Evolutionary conservation across 2,797 vertebrate genomes (phyloP).

Genomic region (Lateolabrax maculatus): DNA sequence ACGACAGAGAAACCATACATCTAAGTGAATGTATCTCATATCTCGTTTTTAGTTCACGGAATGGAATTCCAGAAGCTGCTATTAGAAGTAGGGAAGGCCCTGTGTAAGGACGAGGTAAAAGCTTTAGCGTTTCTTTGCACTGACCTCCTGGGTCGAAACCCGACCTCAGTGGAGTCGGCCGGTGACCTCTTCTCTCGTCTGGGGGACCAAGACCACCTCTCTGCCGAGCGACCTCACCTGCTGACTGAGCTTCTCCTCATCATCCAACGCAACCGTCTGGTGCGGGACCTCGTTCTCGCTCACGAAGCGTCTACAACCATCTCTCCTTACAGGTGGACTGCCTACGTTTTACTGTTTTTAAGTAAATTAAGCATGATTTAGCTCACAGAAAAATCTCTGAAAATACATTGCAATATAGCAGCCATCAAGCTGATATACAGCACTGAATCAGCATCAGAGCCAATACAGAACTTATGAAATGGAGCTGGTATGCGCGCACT

Average conservation of each 20-base stretch:
- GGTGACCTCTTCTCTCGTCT: conserved; percentile 73
- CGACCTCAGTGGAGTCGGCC: conserved; percentile 37
- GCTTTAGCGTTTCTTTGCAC: conserved; percentile 82
- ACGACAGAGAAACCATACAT: neutral
- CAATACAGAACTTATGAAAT: neutral
- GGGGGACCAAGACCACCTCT: conserved; percentile 54
- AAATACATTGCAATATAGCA: neutral
- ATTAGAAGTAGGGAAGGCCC: conserved; percentile 45
- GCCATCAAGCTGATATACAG: neutral
- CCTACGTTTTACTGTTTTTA: neutral
- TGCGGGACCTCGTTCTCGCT: conserved; percentile 1
- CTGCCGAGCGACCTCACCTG: conserved; percentile 57
- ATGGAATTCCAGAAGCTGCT: conserved; percentile 78
- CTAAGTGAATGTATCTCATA: neutral
- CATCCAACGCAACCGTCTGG: conserved; percentile 53
- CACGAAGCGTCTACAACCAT: conserved; percentile 22
- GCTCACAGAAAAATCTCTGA: neutral
- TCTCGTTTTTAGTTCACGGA: conserved; percentile 33
- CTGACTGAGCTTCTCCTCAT: conserved; percentile 78
- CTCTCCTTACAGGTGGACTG: conserved; percentile 77
- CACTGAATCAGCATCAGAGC: neutral
- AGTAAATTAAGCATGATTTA: neutral
- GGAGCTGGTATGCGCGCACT: neutral
- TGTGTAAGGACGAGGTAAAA: conserved; percentile 58
- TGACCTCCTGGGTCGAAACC: conserved; percentile 69